Evolutionary conservation across 2,113 vertebrate genomes (phyloP).

Genomic region (Pomatostomus ruficeps): DNA sequence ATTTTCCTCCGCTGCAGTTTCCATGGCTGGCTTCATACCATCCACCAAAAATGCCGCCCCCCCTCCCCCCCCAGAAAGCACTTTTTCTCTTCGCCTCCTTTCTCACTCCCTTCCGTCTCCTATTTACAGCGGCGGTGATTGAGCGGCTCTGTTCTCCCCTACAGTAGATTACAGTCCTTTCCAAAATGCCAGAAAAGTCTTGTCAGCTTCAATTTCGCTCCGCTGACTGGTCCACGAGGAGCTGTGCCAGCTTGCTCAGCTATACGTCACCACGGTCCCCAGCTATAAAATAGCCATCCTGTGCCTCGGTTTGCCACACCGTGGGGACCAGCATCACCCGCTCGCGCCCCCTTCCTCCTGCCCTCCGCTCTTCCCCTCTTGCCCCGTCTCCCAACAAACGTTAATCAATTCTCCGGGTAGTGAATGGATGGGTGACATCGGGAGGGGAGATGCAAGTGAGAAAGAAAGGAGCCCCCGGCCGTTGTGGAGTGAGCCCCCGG

Average conservation of each 20-base stretch:
- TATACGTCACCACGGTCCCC: slow-evolving; percentile 71
- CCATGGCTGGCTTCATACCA: slow-evolving; percentile 92
- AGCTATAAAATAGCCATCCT: slow-evolving; percentile 72
- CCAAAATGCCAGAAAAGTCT: slow-evolving; percentile 75
- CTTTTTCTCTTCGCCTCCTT: slow-evolving; percentile 76
- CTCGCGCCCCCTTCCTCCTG: not conserved
- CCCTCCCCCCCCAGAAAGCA: slow-evolving; percentile 70
- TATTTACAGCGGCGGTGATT: slow-evolving; percentile 71
- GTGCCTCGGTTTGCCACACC: slow-evolving; percentile 9
- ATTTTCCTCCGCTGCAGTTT: slow-evolving; percentile 89
- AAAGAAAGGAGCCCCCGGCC: slow-evolving; percentile 31
- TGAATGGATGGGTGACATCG: slow-evolving; percentile 69
- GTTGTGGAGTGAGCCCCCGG: slow-evolving; percentile 7
- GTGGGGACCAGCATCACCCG: slow-evolving; percentile 4
- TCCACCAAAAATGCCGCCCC: slow-evolving; percentile 86
- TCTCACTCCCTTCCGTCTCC: slow-evolving; percentile 65
- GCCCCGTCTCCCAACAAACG: slow-evolving; percentile 53
- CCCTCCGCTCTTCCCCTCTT: not conserved
- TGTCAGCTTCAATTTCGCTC: slow-evolving; percentile 75
- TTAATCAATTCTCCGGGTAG: slow-evolving; percentile 66
- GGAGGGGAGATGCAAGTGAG: slow-evolving; percentile 55
- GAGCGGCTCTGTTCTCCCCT: slow-evolving; percentile 72
- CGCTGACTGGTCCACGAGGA: slow-evolving; percentile 73
- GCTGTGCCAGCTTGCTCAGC: slow-evolving; percentile 70
- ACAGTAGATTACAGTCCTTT: slow-evolving; percentile 73